A percentile compares a stretch with the other conserved stretches of the same genome.
Conservation (phyloP, 2,113 vertebrate genomes). For the Neoarius graeffei region DNA sequence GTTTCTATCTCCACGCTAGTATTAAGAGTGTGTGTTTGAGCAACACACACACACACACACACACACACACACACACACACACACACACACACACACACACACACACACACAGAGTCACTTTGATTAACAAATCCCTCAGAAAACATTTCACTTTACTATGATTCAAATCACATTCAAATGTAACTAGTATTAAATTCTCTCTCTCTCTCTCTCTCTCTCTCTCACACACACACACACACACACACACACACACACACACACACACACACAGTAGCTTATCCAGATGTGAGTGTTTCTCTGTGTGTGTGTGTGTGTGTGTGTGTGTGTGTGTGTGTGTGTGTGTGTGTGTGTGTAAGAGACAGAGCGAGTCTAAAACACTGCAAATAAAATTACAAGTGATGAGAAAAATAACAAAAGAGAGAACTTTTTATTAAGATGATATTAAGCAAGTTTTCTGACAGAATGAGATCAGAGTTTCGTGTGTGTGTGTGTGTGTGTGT, state of each 20-base stretch:
- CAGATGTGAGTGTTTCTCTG: not conserved
- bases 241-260: constrained; percentile 51
- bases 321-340: not conserved
- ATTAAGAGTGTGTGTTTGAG: not conserved
- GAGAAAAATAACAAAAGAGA: not conserved
- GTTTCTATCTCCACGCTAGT: not conserved
- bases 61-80: not conserved
- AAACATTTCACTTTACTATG: constrained; percentile 34
- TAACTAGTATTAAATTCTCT: constrained; percentile 28
- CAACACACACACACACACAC: not conserved
- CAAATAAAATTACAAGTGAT: not conserved
- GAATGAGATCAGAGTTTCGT: not conserved
- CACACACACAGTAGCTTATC: constrained; percentile 63
- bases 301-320: constrained; percentile 36
- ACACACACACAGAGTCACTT: not conserved
- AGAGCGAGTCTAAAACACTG: not conserved
- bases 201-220: constrained; percentile 26
- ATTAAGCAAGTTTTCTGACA: not conserved
- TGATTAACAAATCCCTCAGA: constrained; percentile 50
- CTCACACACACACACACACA: constrained; percentile 29
- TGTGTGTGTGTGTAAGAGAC: not conserved
- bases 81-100: not conserved
- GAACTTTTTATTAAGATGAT: not conserved
- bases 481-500: constrained; percentile 43
- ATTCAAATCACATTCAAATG: constrained; percentile 47